These are phyloP conservation scores for Physocephala rufipes DNA, from an alignment of 2,888 invertebrate genomes.

Conservation along the genomic window DNA sequence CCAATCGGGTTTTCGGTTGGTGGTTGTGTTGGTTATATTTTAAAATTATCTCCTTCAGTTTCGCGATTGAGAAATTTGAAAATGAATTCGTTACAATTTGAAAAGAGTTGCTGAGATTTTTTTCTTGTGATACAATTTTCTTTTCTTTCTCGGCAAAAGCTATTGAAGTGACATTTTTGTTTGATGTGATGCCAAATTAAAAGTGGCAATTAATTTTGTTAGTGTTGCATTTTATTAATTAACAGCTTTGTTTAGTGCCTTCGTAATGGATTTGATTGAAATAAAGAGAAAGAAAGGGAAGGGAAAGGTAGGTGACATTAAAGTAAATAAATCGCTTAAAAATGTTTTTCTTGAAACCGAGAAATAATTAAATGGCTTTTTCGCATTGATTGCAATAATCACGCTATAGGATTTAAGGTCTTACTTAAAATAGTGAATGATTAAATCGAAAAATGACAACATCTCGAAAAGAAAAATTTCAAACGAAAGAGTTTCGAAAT, in stretches of 20 bases:
- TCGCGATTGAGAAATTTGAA: constrained; percentile 42
- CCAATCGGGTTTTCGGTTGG: too few species aligned
- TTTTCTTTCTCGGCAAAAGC: neutral
- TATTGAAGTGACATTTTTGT: constrained; percentile 58
- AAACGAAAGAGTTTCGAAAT: too few species aligned
- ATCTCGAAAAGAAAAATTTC: too few species aligned
- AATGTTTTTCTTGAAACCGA: neutral
- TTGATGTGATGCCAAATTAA: constrained; percentile 61
- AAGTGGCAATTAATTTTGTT: constrained; percentile 60
- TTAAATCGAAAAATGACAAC: too few species aligned
- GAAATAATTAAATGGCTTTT: too few species aligned
- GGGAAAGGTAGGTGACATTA: neutral
- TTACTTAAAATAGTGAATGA: too few species aligned
- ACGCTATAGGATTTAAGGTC: too few species aligned
- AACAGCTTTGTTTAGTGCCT: constrained; percentile 24
- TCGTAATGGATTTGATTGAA: neutral
- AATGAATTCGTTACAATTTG: constrained; percentile 45
- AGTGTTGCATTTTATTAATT: constrained; percentile 37
- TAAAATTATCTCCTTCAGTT: neutral
- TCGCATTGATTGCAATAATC: too few species aligned
- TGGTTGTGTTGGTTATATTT: neutral
- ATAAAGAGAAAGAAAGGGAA: neutral
- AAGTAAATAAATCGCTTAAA: too few species aligned
- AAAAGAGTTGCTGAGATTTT: constrained; percentile 33
- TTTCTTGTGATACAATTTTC: neutral